A percentile compares a stretch with the other conserved stretches of the same genome.
Conservation (phyloP, 2,888 invertebrate species). For the Arge pagana region DNA sequence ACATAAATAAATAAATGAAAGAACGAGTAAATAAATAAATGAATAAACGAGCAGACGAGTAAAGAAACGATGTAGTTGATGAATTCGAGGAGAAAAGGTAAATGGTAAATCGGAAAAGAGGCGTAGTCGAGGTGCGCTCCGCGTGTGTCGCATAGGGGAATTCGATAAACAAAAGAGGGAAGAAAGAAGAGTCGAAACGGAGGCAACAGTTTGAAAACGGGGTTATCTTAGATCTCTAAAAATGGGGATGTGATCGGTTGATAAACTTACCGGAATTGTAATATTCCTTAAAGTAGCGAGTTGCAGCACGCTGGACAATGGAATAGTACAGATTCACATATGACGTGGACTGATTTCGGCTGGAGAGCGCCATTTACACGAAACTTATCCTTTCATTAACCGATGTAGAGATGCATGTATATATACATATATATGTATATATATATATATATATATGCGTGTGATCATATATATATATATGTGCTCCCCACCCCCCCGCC, state of each 20-base stretch:
- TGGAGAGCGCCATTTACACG: slow-evolving; percentile 58
- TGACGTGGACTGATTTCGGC: slow-evolving; percentile 63
- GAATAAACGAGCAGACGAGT: no score
- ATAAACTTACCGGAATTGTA: slow-evolving; percentile 66
- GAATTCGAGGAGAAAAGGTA: neutral
- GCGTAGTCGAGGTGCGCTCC: slow-evolving; percentile 28
- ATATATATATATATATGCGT: neutral
- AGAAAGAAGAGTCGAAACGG: slow-evolving; percentile 7
- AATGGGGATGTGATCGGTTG: no score
- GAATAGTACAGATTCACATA: slow-evolving; percentile 73
- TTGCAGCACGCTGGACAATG: slow-evolving; percentile 70
- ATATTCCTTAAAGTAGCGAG: slow-evolving; percentile 71
- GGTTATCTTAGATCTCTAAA: no score
- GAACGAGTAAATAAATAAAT: no score
- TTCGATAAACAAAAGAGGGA: neutral
- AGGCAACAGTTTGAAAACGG: slow-evolving; percentile 12
- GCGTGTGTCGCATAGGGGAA: neutral
- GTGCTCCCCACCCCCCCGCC: no score
- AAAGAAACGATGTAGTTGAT: no score
- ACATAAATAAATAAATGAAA: no score
- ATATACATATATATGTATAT: slow-evolving; percentile 14
- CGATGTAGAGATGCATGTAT: no score
- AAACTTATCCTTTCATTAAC: slow-evolving; percentile 30
- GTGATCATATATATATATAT: slow-evolving; percentile 1
- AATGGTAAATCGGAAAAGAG: slow-evolving; percentile 5